Evolutionary conservation across 1,140 invertebrate genomes (phyloP), one percentile per base, ranked within the genome.

Genomic region (Anoplolepis gracilipes): DNA sequence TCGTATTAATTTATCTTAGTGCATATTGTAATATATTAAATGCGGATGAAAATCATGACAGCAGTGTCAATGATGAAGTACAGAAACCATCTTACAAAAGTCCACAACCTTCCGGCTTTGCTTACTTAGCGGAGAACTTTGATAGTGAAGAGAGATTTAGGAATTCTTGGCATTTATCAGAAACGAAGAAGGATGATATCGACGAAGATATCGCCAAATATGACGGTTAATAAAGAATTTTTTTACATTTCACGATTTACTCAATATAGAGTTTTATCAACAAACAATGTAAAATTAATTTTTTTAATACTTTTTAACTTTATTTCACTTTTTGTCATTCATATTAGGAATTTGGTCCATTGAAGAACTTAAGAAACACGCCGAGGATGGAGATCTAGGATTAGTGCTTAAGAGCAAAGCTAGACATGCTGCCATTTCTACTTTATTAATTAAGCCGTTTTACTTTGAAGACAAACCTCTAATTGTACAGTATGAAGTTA

Each of bases 141-240:
- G 98, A 99, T 94, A 96, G 98, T 95, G 93, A 95, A 46, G 96
- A 96, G 19, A 95, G 95, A 36, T 98, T 98, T 87, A 96, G 96
- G 30, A 97, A 97, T 90, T 96, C 95, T 85, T 99, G 99, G 99
- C 95, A 98, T 0, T 95, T 97, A 85, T 99, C 99, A 0, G 96
- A 98, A 94, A 98, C 99, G 0, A 99, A 98, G 93, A 99, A 99
- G 94, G 98, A 99, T 86, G 98, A 97, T 79, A 97, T 97, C 13
- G 98, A 99, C 90, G 98, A 98, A 86, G 97, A 97, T 86, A 97
- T 99, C 85, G 97, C 98, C 3, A 99, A 99, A 96, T 99, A 99
- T 95, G 98, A 99, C 96, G 99, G 99, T 95, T 95, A 53, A 73
- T 55, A 65, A 28, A 10, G 3, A 55, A 30, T 53, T 70, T 30